Evolutionary conservation across 1,140 invertebrate genomes (phyloP).

Genomic region (Campoletis sonorensis): DNA sequence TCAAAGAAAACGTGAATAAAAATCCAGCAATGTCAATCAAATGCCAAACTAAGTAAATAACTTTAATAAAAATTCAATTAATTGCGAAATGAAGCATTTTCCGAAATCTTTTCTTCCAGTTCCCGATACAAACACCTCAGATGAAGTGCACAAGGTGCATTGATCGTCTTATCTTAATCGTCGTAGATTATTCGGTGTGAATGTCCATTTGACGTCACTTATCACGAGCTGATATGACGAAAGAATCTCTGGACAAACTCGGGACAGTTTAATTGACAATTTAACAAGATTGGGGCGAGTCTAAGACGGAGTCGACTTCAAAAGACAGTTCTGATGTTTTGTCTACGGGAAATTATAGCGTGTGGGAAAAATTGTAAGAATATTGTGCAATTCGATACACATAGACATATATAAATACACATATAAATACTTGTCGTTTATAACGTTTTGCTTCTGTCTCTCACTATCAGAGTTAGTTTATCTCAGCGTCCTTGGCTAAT

Average conservation of each 20-base stretch:
- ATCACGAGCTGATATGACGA: background rate
- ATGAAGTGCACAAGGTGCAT: background rate
- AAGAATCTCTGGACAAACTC: background rate
- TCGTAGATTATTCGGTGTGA: slow-evolving; percentile 31
- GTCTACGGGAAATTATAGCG: too few relatives aligned
- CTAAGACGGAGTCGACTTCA: too few relatives aligned
- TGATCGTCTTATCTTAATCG: background rate
- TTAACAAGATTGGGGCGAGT: too few relatives aligned
- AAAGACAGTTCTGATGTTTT: too few relatives aligned
- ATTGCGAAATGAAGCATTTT: too few relatives aligned
- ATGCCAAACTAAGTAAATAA: too few relatives aligned
- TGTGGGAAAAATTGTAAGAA: background rate
- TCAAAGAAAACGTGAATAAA: too few relatives aligned
- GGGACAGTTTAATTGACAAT: background rate
- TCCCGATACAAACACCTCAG: background rate
- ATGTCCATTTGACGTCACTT: slow-evolving; percentile 23
- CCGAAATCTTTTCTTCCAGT: too few relatives aligned
- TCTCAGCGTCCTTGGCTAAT: slow-evolving; percentile 76
- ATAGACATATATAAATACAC: background rate
- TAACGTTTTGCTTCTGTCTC: background rate
- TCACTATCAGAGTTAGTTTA: slow-evolving; percentile 62
- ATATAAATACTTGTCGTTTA: background rate
- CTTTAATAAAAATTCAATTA: too few relatives aligned
- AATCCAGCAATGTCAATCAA: too few relatives aligned
- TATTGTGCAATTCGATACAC: background rate